phyloP scores from a whole-genome alignment of 2,113 vertebrate species.

The Phycodurus eques region DNA sequence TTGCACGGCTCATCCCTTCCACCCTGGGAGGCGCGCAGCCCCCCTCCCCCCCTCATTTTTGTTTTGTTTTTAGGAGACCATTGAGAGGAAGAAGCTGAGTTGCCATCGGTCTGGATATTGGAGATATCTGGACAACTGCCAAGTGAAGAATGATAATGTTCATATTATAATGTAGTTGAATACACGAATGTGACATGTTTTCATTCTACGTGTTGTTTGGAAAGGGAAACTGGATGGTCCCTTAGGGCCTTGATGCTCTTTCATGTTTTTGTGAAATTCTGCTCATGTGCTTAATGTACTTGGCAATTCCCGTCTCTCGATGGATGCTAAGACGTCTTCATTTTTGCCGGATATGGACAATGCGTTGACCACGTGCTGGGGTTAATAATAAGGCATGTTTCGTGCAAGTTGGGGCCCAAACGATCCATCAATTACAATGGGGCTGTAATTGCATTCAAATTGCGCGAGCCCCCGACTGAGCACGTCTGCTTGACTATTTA shows the following conservation, averaged over 20 bases:
- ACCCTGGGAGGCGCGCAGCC: conserved; percentile 14
- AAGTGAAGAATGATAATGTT: conserved; percentile 67
- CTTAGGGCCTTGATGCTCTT: conserved; percentile 16
- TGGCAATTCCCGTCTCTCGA: neutral
- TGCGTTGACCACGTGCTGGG: conserved; percentile 53
- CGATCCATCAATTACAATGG: conserved; percentile 72
- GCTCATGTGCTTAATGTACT: neutral
- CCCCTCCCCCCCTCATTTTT: neutral
- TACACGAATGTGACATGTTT: conserved; percentile 49
- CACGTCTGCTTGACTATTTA: conserved; percentile 38
- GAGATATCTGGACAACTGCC: conserved; percentile 63
- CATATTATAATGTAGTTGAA: conserved; percentile 63
- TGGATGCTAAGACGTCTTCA: conserved; percentile 18
- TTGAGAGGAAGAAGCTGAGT: conserved; percentile 50
- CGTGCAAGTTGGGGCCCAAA: conserved; percentile 64
- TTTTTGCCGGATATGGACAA: conserved; percentile 59
- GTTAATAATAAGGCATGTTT: conserved; percentile 68
- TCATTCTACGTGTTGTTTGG: conserved; percentile 53
- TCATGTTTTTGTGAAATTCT: conserved; percentile 8
- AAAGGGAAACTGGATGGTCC: conserved; percentile 22
- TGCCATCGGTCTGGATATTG: conserved; percentile 52
- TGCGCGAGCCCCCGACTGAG: conserved; percentile 44
- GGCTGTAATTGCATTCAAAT: conserved; percentile 69
- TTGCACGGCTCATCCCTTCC: conserved; percentile 50
- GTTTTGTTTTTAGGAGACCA: conserved; percentile 37